phyloP scores from a whole-genome alignment of 2,888 invertebrate genomes.

The Gryllus longicercus region DNA sequence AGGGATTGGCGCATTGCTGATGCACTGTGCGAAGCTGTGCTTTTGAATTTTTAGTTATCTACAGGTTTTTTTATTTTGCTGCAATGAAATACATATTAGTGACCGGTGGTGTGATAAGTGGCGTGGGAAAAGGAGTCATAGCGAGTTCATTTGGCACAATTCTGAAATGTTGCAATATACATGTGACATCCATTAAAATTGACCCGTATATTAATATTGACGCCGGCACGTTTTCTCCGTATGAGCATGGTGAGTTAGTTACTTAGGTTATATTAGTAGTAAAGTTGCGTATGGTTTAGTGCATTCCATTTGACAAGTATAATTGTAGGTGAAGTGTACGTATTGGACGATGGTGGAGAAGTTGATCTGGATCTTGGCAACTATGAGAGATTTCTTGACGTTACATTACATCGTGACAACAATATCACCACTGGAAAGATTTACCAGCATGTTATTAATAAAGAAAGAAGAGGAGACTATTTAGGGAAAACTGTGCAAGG shows the following conservation, averaged over 20 bases:
- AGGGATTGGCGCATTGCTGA: background rate
- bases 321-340: constrained; percentile 91
- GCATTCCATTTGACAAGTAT: constrained; percentile 26
- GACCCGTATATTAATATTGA: constrained; percentile 99
- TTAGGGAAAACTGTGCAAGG: constrained; percentile 99
- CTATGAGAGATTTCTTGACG: constrained; percentile 95
- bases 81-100: constrained; percentile 96
- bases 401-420: constrained; percentile 91
- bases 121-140: constrained; percentile 94
- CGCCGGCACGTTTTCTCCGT: constrained; percentile 98
- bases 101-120: constrained; percentile 98
- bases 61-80: background rate
- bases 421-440: constrained; percentile 99
- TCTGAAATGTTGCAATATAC: constrained; percentile 89
- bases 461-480: constrained; percentile 92
- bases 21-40: background rate
- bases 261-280: background rate
- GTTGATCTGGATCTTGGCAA: constrained; percentile 99
- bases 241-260: constrained; percentile 85
- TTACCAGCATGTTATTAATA: constrained; percentile 90
- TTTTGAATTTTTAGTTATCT: background rate
- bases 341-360: constrained; percentile 97
- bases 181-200: constrained; percentile 98
- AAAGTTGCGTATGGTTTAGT: background rate
- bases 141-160: constrained; percentile 94